Evolutionary conservation across 2,797 vertebrate genomes (phyloP), one percentile per base, ranked within the genome.

Genomic region (Nannoperca australis): DNA sequence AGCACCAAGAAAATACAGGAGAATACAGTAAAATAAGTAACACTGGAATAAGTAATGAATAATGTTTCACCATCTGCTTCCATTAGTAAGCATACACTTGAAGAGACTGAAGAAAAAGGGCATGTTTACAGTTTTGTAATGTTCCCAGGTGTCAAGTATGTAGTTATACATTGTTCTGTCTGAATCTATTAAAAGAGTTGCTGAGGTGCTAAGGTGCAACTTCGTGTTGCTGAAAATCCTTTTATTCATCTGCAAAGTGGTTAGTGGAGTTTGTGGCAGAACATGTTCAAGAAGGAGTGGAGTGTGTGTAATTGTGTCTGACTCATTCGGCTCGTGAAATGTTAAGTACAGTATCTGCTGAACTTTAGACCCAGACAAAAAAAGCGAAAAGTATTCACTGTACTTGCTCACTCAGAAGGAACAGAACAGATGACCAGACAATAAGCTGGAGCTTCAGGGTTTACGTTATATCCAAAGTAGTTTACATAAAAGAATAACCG

Each of bases 291-390:
- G 32, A 65, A 59, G 27, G 70, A 60, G 56, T 71, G 36, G 36
- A 68, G 70, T 70, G 75, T 79, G 70, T 69, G 69, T 81, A 84
- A 83, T 76, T 75, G 65, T 70, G 82, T 78, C 70, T 89, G 88
- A 84, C 81, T 89, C 84, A 84, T 72, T 80, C 73, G 20, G 62
- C 53, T 51, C n/a, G 38, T 76, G 60, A 74, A 86, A 83, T 64
- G 58, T 36, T 66, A 76, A 84, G 84, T 22, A 22, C 32, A 50
- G 8, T 53, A 56, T 54, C 64, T 63, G 47, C 70, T 76, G 50
- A 81, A 79, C 53, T 58, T 15, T 14, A 60, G 38, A 72, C 58
- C 45, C 73, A 73, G 64, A 78, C 70, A 63, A 50, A 47, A 60
- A 54, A n/a, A n/a, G n/a, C n/a, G n/a, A 20, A 62, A 60, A 70